A percentile compares a stretch with the other conserved stretches of the same genome.
phyloP scores from a whole-genome alignment of 2,888 invertebrate genomes.

The Orchestes rusci region DNA sequence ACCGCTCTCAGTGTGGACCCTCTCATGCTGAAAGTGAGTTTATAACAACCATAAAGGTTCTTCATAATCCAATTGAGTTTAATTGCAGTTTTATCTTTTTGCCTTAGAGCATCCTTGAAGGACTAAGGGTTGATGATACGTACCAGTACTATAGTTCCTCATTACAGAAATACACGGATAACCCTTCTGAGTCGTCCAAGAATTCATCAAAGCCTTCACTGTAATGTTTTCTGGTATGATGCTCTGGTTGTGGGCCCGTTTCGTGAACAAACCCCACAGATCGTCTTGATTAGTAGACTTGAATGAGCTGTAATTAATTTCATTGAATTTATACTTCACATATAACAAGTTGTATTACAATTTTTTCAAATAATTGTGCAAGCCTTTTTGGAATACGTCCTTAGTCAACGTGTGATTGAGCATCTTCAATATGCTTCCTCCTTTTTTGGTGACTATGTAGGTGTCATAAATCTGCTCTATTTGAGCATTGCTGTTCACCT shows the following conservation, averaged over 20 bases:
- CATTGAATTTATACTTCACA: too few relatives aligned
- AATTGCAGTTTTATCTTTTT: too few relatives aligned
- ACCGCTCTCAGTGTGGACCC: too few relatives aligned
- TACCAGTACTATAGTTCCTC: constrained; percentile 47
- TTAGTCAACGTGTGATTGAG: constrained; percentile 51
- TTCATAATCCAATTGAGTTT: too few relatives aligned
- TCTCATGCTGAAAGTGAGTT: too few relatives aligned
- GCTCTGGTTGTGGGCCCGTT: constrained; percentile 32
- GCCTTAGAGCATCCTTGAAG: too few relatives aligned
- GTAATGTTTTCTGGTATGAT: constrained; percentile 44
- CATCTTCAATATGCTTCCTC: constrained; percentile 54
- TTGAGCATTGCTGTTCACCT: constrained; percentile 48
- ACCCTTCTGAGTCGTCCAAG: constrained; percentile 66
- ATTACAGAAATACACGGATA: constrained; percentile 58
- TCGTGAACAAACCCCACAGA: constrained; percentile 55
- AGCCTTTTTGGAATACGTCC: constrained; percentile 48
- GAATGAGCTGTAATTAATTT: constrained; percentile 51
- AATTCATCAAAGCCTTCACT: constrained; percentile 57
- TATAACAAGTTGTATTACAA: too few relatives aligned
- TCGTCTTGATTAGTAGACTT: constrained; percentile 58
- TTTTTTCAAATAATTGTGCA: constrained; percentile 49
- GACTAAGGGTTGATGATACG: neutral
- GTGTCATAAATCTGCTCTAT: constrained; percentile 55
- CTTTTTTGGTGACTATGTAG: constrained; percentile 38
- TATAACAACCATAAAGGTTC: too few relatives aligned